Evolutionary conservation across 2,113 vertebrate species (phyloP), one percentile per base, ranked within the genome.

Genomic region (Chloropsis hardwickii): DNA sequence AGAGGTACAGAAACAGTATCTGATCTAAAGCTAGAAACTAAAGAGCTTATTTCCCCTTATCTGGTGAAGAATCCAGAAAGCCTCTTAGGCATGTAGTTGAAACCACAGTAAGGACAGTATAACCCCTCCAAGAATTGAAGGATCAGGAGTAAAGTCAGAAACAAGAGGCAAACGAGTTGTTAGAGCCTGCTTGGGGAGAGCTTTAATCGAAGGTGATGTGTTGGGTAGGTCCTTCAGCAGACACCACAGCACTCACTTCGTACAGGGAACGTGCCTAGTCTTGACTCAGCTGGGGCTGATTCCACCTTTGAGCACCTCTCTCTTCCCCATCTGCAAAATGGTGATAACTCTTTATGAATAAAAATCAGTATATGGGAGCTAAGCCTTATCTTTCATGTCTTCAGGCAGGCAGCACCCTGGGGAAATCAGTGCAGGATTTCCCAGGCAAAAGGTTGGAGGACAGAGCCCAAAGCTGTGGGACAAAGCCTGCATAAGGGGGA

Each of bases 31-130:
- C 70, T 58, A 81, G 73, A 90, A 96, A 95, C 69, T 79, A 86
- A 95, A 96, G 81, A 72, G 72, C 84, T 92, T 97, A 90, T 76
- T 95, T 93, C 50, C 17, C 23, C 44, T 93, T 84, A 92, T 95
- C 88, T 90, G 92, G 53, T 71, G 58, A 95, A 90, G 77, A 93
- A 94, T 79, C 37, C 77, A 79, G 31, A 90, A 83, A 95, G 88
- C 65, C 72, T 90, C 88, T 95, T 69, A 50, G 53, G 85, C 66
- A 84, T 2, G 2, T 51, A 65, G 60, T 15, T 90, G 74, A 94
- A 95, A 95, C 60, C 25, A 61, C 22, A 76, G 33, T 76, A 83
- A 95, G 72, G 72, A 67, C 65, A 76, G 69, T 60, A 91, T 93
- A 96, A 74, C 57, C 88, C 48, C 83, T 83, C 45, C 56, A 48